Evolutionary conservation across 2,888 invertebrate genomes (phyloP).

Genomic region (Hydraecia micacea): DNA sequence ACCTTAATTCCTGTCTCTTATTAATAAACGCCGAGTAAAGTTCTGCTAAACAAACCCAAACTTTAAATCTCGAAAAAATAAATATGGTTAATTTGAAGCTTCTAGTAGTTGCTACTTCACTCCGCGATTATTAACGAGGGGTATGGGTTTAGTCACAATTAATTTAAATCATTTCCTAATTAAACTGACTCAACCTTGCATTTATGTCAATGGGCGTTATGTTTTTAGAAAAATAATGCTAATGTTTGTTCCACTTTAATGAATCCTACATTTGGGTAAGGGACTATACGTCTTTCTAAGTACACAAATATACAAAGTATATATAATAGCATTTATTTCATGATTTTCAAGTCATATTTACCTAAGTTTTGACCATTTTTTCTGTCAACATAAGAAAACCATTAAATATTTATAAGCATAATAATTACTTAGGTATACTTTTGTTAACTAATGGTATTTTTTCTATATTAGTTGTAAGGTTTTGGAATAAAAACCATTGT

Average conservation of each 20-base stretch:
- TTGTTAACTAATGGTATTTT: constrained; percentile 44
- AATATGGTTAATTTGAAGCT: too few relatives aligned
- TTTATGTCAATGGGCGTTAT: neutral
- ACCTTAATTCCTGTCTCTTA: too few relatives aligned
- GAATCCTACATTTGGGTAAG: neutral
- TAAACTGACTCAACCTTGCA: neutral
- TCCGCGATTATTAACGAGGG: neutral
- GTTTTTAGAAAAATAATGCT: neutral
- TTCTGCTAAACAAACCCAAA: neutral
- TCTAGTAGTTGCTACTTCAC: neutral
- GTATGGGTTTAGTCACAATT: neutral
- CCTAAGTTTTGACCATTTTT: neutral
- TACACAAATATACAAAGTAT: neutral
- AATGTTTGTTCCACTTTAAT: neutral
- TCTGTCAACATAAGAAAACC: neutral
- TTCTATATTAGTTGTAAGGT: constrained; percentile 8
- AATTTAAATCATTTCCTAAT: constrained; percentile 5
- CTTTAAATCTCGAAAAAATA: neutral
- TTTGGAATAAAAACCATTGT: constrained; percentile 39
- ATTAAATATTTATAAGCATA: constrained; percentile 15
- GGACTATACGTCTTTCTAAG: neutral
- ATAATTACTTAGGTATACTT: constrained; percentile 12
- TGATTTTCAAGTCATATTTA: constrained; percentile 12
- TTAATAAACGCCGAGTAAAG: too few relatives aligned
- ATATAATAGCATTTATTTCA: constrained; percentile 25